phyloP scores from a whole-genome alignment of 64 coral and sea anemone species.

The Montipora efflorescens region DNA sequence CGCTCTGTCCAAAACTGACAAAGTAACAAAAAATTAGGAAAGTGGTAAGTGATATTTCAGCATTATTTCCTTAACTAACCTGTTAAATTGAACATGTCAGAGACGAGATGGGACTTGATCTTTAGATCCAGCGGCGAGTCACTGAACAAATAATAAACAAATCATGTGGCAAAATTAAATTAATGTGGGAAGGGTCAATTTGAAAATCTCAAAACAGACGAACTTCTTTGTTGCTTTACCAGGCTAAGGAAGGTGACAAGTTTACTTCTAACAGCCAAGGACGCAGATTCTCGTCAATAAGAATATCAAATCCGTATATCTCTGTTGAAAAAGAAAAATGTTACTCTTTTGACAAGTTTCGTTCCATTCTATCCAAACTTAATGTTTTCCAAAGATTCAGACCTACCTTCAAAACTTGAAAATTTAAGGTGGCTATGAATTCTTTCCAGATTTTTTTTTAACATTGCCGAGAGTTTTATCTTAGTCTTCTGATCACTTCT shows the following conservation, averaged over 20 bases:
- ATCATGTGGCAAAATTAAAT: not conserved
- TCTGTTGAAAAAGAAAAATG: conserved; percentile 54
- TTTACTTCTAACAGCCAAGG: conserved; percentile 98
- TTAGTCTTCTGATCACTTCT: no score
- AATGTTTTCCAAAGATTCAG: no score
- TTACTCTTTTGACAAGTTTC: not conserved
- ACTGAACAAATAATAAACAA: conserved; percentile 46
- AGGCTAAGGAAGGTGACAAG: conserved; percentile 95
- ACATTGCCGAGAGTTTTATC: no score
- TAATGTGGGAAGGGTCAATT: not conserved
- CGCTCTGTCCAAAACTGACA: no score
- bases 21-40: no score
- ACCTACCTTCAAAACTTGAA: no score
- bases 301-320: conserved; percentile 98
- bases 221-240: conserved; percentile 50
- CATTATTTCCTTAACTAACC: conserved; percentile 56
- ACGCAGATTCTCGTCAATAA: conserved; percentile 94
- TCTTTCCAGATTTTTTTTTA: no score
- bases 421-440: no score
- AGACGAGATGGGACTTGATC: conserved; percentile 97
- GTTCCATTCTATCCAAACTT: no score
- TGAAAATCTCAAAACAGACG: no score
- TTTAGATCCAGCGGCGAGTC: conserved; percentile 96
- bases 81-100: conserved; percentile 97
- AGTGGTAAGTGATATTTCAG: no score